A percentile compares a stretch with the other conserved stretches of the same genome.
Conservation (phyloP, 2,113 vertebrate species). For the Rattus rattus region DNA sequence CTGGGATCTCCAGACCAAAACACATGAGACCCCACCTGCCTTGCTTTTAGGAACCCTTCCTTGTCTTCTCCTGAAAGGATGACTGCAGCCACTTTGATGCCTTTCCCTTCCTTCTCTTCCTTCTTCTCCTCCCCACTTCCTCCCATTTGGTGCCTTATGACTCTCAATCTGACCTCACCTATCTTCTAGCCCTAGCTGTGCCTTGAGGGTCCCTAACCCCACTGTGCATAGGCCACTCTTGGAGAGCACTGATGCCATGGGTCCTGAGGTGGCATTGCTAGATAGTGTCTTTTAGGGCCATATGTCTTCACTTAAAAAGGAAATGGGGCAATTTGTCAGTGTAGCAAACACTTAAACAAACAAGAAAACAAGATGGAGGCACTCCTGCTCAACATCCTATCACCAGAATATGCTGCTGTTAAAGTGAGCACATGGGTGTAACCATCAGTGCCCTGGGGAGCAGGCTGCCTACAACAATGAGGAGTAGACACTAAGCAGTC, state of each 20-base stretch:
- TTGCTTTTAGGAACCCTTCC: not conserved
- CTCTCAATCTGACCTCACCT: not conserved
- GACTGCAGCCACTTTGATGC: not conserved
- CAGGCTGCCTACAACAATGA: not conserved
- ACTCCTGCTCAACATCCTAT: not conserved
- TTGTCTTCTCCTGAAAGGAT: not conserved
- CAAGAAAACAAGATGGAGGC: not conserved
- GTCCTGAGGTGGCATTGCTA: not conserved
- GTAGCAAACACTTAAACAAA: not conserved
- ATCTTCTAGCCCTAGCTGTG: not conserved
- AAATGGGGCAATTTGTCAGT: fast-evolving
- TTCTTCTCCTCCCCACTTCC: not conserved
- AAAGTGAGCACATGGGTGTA: not conserved
- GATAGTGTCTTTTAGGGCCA: not conserved
- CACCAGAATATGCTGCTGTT: not conserved
- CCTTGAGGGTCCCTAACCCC: not conserved
- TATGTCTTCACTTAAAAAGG: not conserved
- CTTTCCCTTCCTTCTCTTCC: not conserved
- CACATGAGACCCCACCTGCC: not conserved
- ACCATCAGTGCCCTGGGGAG: not conserved
- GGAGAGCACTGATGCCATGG: not conserved
- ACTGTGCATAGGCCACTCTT: not conserved
- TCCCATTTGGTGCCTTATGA: not conserved
- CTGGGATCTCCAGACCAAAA: not conserved
- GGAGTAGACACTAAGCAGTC: not conserved